These are phyloP conservation scores for Listronotus bonariensis DNA, from an alignment of 1,140 invertebrate genomes.

Conservation along the genomic window DNA sequence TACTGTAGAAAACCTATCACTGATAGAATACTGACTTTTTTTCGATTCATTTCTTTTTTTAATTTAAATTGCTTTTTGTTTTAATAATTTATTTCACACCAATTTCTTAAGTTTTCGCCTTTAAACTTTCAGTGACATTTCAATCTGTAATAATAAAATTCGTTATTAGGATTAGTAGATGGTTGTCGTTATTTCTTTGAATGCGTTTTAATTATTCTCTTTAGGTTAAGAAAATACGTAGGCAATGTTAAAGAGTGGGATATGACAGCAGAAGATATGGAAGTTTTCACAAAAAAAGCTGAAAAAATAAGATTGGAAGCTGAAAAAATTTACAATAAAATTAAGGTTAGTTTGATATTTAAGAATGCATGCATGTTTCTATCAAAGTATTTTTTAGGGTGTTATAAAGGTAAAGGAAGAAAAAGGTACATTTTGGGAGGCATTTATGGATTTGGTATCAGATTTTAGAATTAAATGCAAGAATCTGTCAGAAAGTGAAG, in stretches of 20 bases:
- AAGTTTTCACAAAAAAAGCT: conserved; percentile 68
- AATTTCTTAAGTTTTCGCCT: not conserved
- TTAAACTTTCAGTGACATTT: not conserved
- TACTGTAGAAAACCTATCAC: too few relatives aligned
- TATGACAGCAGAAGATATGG: conserved; percentile 64
- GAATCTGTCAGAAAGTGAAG: conserved; percentile 61
- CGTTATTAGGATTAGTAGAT: not conserved
- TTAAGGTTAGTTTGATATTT: conserved; percentile 33
- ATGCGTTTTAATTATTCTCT: conserved; percentile 39
- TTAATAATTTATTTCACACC: not conserved
- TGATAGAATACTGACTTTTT: too few relatives aligned
- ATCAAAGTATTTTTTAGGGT: conserved; percentile 48
- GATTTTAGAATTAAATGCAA: conserved; percentile 64
- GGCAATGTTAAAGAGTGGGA: conserved; percentile 77
- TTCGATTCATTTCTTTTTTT: too few relatives aligned
- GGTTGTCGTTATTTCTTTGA: not conserved
- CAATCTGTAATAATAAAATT: not conserved
- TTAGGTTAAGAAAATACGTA: conserved; percentile 64
- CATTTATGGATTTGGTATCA: conserved; percentile 62
- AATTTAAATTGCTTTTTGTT: too few relatives aligned
- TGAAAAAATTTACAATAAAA: conserved; percentile 39
- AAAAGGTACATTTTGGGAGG: conserved; percentile 63
- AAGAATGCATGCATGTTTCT: not conserved
- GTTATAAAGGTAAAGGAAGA: conserved; percentile 59
- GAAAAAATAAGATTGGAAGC: conserved; percentile 69